Conservation (phyloP, 2,113 vertebrate genomes). For the Fregetta grallaria region DNA sequence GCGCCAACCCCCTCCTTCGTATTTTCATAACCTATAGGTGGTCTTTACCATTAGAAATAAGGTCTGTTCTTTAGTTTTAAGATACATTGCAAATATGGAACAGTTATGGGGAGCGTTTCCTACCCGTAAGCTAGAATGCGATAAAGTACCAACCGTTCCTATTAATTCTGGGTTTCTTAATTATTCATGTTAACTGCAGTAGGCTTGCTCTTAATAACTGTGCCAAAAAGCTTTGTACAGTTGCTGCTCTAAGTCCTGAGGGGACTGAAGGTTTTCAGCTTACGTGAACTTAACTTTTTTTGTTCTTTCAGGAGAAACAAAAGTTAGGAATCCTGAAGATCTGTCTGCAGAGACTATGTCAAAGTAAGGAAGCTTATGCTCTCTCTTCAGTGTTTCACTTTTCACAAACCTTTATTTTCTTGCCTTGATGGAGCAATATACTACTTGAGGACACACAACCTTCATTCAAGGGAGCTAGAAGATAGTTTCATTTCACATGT, state of each 20-base stretch:
- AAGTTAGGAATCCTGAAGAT: constrained; percentile 91
- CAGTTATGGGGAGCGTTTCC: background rate
- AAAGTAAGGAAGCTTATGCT: constrained; percentile 79
- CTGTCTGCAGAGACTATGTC: constrained; percentile 98
- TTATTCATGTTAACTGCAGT: background rate
- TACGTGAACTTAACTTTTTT: background rate
- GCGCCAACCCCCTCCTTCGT: background rate
- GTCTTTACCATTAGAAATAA: background rate
- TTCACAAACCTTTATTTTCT: background rate
- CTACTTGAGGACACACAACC: background rate
- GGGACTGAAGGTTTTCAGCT: background rate
- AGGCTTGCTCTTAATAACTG: background rate
- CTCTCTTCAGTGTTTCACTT: background rate
- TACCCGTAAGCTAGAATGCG: background rate
- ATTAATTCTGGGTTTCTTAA: background rate
- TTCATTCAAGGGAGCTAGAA: background rate
- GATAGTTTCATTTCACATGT: background rate
- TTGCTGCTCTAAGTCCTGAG: background rate
- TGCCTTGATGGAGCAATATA: background rate
- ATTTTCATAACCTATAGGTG: background rate
- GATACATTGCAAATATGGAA: background rate
- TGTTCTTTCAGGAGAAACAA: constrained; percentile 85
- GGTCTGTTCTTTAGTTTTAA: background rate
- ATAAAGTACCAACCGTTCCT: background rate
- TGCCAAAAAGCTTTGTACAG: background rate